Evolutionary conservation across 1,140 invertebrate genomes (phyloP), one percentile per base, ranked within the genome.

Genomic region (Anoplolepis gracilipes): DNA sequence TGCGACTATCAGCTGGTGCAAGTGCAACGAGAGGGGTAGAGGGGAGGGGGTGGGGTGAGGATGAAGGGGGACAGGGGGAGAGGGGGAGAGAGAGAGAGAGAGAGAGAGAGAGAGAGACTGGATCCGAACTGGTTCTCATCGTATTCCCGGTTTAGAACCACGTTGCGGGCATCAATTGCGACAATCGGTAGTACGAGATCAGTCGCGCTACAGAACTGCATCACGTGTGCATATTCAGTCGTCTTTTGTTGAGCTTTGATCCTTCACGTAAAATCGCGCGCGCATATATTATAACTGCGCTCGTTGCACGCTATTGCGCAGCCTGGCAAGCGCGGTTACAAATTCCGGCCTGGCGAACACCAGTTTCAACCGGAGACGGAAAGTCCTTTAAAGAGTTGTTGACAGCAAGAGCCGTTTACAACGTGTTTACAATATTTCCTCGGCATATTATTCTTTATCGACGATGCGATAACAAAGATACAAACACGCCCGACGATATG

Each of bases 1-100:
- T 93, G 92, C 90, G 84, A 89, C 89, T 78, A 70, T 67, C 84
- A 76, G 82, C 67, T 86, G 86, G 62, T 90, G 82, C 89, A 88
- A 87, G 79, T 87, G 64, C 85, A 85, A 59, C 86, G 25, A 25
- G 25, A 59, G 73, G 59, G 11, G 11, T 2, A 0, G 3, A 2
- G 39, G 10, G 10, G 13, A 0, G 13, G 42, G 42, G 0, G 42
- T 7, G 36, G n/a, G 33, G 33, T n/a, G n/a, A n/a, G n/a, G n/a
- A n/a, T n/a, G n/a, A n/a, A 25, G 28, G 64, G 67, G 57, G 76
- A 36, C 33, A 86, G 25, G n/a, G 25, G n/a, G 28, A 62, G n/a
- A 30, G 39, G 10, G 10, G 11, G 39, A 8, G 11, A 25, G 30
- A 25, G 28, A 62, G 67, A 59, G 76, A 36, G 42, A 86, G 25